phyloP scores from a whole-genome alignment of 64 coral and sea anemone genomes.

The Montipora capricornis region DNA sequence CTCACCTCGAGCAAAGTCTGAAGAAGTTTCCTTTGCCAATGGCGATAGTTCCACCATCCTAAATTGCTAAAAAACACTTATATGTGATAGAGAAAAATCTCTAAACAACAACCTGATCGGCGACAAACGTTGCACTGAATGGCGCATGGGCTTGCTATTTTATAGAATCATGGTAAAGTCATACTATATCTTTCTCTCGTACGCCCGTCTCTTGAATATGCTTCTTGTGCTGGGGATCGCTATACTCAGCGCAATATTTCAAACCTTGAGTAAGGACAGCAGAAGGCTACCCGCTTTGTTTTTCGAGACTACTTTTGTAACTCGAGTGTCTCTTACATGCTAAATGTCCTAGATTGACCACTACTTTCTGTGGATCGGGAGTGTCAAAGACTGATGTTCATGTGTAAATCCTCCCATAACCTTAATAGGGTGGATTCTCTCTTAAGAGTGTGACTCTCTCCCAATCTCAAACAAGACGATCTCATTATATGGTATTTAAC shows the following conservation, averaged over 20 bases:
- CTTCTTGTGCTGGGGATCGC: background rate
- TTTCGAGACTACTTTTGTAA: background rate
- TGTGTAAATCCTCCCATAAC: too few relatives aligned
- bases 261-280: background rate
- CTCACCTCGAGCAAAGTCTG: too few relatives aligned
- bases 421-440: too few relatives aligned
- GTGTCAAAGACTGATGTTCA: too few relatives aligned
- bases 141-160: slow-evolving; percentile 67
- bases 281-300: slow-evolving; percentile 1
- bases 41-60: too few relatives aligned
- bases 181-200: background rate
- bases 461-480: too few relatives aligned
- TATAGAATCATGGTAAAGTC: slow-evolving; percentile 39
- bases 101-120: background rate
- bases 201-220: background rate
- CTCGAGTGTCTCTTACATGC: background rate
- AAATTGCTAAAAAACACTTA: too few relatives aligned
- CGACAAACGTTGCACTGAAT: slow-evolving; percentile 47
- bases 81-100: background rate
- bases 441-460: too few relatives aligned
- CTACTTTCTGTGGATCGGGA: too few relatives aligned
- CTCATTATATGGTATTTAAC: too few relatives aligned
- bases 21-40: too few relatives aligned
- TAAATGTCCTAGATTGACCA: too few relatives aligned
- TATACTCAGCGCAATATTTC: slow-evolving; percentile 12